Evolutionary conservation across 2,888 invertebrate species (phyloP).

Genomic region (Argynnis bischoffii): DNA sequence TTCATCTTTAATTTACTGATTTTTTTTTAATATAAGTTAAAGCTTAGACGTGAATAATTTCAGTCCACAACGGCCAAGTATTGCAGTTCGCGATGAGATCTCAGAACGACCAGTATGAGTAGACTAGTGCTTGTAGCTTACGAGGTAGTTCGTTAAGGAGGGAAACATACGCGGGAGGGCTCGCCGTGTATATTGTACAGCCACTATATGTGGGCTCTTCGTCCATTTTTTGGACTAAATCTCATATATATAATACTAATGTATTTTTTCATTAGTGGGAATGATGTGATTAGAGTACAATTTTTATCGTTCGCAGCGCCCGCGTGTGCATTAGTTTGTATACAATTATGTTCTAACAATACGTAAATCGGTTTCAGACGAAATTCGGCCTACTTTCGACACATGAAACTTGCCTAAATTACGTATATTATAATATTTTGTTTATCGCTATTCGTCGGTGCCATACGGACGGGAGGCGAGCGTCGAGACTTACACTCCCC

Average conservation of each 20-base stretch:
- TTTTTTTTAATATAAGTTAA: not conserved
- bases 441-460: slow-evolving; percentile 47
- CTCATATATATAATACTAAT: no score
- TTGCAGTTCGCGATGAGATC: slow-evolving; percentile 72
- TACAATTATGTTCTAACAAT: slow-evolving; percentile 61
- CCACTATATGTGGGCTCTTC: not conserved
- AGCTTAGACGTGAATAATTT: not conserved
- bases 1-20: not conserved
- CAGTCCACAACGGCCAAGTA: slow-evolving; percentile 34
- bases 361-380: slow-evolving; percentile 19
- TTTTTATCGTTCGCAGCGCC: not conserved
- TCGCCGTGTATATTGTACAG: not conserved
- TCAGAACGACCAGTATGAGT: slow-evolving; percentile 78
- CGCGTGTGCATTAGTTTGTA: slow-evolving; percentile 65
- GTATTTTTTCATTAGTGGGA: no score
- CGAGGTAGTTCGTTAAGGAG: slow-evolving; percentile 33
- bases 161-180: not conserved
- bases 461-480: slow-evolving; percentile 54
- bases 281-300: no score
- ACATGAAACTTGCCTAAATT: slow-evolving; percentile 54
- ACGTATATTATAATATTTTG: slow-evolving; percentile 2
- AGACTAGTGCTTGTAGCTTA: slow-evolving; percentile 46
- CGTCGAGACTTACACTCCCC: slow-evolving; percentile 50
- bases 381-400: slow-evolving; percentile 27
- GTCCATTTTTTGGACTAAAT: not conserved